These are phyloP conservation scores for Lerema accius DNA, from an alignment of 1,140 invertebrate species.

Conservation along the genomic window DNA sequence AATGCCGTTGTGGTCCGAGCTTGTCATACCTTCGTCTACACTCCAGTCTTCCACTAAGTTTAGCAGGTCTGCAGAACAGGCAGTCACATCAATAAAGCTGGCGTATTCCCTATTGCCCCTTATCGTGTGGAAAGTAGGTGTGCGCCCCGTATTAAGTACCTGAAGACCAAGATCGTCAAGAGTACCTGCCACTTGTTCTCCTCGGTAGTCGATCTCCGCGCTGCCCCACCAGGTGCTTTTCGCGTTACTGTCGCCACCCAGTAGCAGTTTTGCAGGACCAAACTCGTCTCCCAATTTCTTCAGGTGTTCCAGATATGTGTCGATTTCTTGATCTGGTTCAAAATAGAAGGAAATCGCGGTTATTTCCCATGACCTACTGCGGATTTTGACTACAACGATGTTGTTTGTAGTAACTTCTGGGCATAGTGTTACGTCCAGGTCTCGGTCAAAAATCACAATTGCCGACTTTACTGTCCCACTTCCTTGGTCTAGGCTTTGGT, in stretches of 20 bases:
- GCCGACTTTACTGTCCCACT: slow-evolving; percentile 1
- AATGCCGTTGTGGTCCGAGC: no score
- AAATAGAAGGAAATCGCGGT: neutral
- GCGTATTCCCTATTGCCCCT: no score
- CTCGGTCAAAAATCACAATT: neutral
- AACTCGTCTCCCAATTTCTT: slow-evolving; percentile 1
- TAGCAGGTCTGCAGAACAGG: no score
- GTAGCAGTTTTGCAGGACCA: neutral
- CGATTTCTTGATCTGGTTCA: slow-evolving; percentile 1
- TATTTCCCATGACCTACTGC: neutral
- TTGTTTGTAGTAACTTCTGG: slow-evolving; percentile 8
- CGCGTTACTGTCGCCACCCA: slow-evolving; percentile 36
- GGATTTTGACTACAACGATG: slow-evolving; percentile 8
- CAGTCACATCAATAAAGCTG: no score
- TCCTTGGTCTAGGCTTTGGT: neutral
- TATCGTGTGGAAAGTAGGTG: no score
- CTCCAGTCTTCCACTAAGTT: no score
- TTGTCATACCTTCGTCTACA: no score
- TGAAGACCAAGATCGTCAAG: neutral
- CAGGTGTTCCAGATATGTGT: slow-evolving; percentile 23
- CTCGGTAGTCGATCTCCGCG: slow-evolving; percentile 8
- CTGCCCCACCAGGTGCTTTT: slow-evolving; percentile 39
- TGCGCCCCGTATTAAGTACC: no score
- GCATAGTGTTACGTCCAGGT: neutral
- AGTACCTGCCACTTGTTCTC: neutral